Conservation (phyloP, 2,113 vertebrate genomes). For the Dipodomys spectabilis region DNA sequence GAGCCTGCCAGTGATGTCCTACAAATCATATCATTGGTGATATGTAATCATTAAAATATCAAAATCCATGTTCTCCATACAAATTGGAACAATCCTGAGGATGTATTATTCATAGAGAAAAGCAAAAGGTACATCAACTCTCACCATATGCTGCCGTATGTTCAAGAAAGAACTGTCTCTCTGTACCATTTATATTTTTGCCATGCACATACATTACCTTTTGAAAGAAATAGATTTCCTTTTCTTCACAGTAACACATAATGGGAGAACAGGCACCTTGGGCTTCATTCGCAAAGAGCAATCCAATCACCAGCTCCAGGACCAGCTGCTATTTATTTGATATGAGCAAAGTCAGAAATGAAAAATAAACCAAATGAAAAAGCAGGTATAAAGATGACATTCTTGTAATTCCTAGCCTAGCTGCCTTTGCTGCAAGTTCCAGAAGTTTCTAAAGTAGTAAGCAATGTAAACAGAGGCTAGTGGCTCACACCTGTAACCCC, state of each 20-base stretch:
- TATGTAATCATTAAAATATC: conserved; percentile 26
- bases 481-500: no score
- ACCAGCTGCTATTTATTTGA: conserved; percentile 56
- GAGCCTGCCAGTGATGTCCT: not conserved
- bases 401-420: not conserved
- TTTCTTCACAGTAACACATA: conserved; percentile 34
- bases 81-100: not conserved
- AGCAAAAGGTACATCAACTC: not conserved
- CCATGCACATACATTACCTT: not conserved
- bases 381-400: conserved; percentile 20
- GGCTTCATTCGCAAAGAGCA: conserved; percentile 50
- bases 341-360: conserved; percentile 44
- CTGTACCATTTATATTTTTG: conserved; percentile 41
- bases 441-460: not conserved
- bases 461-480: no score
- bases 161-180: not conserved
- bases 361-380: conserved; percentile 54
- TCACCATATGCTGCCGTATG: not conserved
- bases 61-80: not conserved
- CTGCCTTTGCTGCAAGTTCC: not conserved
- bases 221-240: conserved; percentile 40
- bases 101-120: not conserved
- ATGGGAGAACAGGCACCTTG: conserved; percentile 9
- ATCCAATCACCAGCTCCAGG: not conserved
- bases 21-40: not conserved